Evolutionary conservation across 2,797 vertebrate genomes (phyloP), one percentile per base, ranked within the genome.

Genomic region (Cephalopachus bancanus): DNA sequence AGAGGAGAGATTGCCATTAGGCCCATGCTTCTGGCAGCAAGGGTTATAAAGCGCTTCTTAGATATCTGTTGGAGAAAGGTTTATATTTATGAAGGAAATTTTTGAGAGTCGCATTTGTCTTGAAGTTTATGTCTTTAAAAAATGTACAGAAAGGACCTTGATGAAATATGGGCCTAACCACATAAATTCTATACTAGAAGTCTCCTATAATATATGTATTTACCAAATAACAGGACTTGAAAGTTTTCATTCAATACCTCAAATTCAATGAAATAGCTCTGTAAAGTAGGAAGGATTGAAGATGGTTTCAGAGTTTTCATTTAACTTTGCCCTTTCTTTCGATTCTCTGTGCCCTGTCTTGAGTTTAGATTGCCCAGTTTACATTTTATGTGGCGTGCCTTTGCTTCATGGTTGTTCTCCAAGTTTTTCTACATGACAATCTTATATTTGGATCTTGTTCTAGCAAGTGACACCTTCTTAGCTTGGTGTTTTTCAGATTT

Each of bases 21-120:
- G 85, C 72, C 74, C 44, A 57, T 65, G 83, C 30, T 79, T 55
- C 44, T 86, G 53, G 78, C 49, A 49, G 67, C 60, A 93, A 74
- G 71, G 49, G 12, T 93, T 93, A 14, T 89, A 83, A 88, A 16
- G 49, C 55, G 26, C 57, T 93, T 96, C 69, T 94, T 87, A 91
- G 44, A n/a, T 96, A 79, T 86, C 17, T 94, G 22, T 59, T 86
- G 59, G 76, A 74, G 37, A 84, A 94, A 51, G 30, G 24, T 87
- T 62, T 88, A 2, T 72, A 76, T 75, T 24, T 64, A 62, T 44
- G 28, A 84, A 95, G 44, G 57, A 93, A 59, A 87, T 51, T 90
- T 94, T 88, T 78, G 74, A 91, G 55, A 85, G 65, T 72, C 19
- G 10, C 37, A 62, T 93, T 95, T 92, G 57, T 71, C 19, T 37